Conservation (phyloP, 2,888 invertebrate genomes). For the Poecilus cupreus region DNA sequence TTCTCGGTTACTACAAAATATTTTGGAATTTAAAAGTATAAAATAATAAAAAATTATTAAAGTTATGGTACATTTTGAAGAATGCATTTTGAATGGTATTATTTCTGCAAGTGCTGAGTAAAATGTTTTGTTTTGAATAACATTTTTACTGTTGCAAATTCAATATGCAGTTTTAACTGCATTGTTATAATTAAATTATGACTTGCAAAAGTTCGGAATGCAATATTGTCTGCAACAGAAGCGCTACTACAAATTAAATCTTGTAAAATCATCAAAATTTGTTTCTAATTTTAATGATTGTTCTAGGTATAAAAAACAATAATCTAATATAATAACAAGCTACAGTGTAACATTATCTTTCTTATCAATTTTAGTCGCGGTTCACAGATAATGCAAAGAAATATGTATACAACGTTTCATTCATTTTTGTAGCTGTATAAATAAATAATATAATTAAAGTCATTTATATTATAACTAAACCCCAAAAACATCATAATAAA, state of each 20-base stretch:
- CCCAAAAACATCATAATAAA: no score
- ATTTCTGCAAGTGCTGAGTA: no score
- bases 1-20: slow-evolving; percentile 45
- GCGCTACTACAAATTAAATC: no score
- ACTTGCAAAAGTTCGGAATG: no score
- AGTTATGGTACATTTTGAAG: background rate
- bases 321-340: no score
- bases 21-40: background rate
- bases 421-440: background rate
- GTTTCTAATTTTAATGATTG: no score
- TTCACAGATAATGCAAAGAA: background rate
- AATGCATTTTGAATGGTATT: background rate
- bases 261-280: background rate
- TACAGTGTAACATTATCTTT: background rate
- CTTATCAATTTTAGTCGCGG: background rate
- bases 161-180: background rate
- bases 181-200: no score
- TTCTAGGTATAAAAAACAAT: no score
- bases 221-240: no score
- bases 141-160: background rate
- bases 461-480: no score
- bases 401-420: background rate
- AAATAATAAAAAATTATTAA: background rate
- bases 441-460: no score
- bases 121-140: no score